phyloP scores from a whole-genome alignment of 2,113 vertebrate genomes.

The Xenopus borealis region DNA sequence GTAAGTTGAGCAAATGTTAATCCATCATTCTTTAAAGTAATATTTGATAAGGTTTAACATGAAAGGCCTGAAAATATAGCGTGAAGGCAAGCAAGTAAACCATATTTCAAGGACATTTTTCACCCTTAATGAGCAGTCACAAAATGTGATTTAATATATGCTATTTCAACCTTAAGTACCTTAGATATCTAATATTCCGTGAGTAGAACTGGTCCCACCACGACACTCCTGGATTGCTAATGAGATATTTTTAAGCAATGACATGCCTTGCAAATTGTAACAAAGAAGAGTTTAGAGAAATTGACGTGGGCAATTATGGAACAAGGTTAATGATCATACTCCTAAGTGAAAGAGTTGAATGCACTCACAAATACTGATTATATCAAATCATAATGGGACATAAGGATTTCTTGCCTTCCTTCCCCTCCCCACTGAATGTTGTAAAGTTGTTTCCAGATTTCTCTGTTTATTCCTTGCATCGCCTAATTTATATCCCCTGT shows the following conservation, averaged over 20 bases:
- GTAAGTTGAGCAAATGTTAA: too few species aligned
- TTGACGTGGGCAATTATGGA: conserved; percentile 43
- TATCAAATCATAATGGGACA: conserved; percentile 32
- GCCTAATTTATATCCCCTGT: not conserved
- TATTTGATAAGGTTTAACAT: not conserved
- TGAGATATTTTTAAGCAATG: conserved; percentile 47
- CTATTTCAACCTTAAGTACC: conserved; percentile 46
- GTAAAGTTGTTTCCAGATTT: not conserved
- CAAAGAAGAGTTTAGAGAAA: conserved; percentile 46
- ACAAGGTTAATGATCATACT: conserved; percentile 47
- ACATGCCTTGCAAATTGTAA: conserved; percentile 48
- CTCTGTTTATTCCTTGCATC: not conserved
- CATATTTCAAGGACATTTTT: conserved; percentile 45
- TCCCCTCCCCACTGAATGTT: not conserved
- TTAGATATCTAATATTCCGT: conserved; percentile 42
- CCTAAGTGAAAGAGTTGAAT: conserved; percentile 46
- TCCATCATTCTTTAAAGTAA: too few species aligned
- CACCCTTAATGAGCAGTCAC: conserved; percentile 45
- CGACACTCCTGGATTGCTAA: conserved; percentile 33
- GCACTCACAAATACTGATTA: conserved; percentile 43
- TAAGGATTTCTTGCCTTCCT: conserved; percentile 17
- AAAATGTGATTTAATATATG: conserved; percentile 47
- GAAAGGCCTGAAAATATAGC: not conserved
- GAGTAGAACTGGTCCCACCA: conserved; percentile 22
- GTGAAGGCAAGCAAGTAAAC: conserved; percentile 40